Evolutionary conservation across 2,113 vertebrate genomes (phyloP).

Genomic region (Hypocryptadius cinnamomeus): DNA sequence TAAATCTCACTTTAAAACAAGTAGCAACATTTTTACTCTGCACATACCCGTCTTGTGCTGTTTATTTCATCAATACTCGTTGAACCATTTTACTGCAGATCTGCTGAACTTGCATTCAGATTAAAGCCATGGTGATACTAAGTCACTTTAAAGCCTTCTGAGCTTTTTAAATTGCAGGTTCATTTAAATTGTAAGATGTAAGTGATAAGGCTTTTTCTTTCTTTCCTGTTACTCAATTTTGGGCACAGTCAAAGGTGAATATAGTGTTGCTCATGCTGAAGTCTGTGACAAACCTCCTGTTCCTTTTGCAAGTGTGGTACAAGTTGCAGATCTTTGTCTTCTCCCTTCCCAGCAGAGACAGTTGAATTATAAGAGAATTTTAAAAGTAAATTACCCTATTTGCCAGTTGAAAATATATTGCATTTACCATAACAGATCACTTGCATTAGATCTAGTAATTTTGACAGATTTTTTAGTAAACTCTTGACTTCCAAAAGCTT

Average conservation of each 20-base stretch:
- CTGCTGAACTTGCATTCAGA: not conserved
- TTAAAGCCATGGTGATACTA: not conserved
- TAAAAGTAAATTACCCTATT: not conserved
- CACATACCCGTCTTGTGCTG: not conserved
- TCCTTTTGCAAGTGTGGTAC: not conserved
- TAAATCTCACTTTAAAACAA: constrained; percentile 38
- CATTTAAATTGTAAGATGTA: not conserved
- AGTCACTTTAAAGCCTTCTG: not conserved
- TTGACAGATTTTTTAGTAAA: not conserved
- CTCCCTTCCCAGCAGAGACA: not conserved
- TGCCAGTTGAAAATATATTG: not conserved
- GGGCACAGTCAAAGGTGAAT: not conserved
- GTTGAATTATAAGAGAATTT: not conserved
- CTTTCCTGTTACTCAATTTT: not conserved
- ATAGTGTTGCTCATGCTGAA: not conserved
- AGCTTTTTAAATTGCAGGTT: not conserved
- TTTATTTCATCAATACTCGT: not conserved
- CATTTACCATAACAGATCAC: not conserved
- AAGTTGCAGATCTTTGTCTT: not conserved
- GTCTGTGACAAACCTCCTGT: not conserved
- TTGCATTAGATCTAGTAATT: not conserved
- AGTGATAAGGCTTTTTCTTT: not conserved
- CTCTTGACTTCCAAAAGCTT: not conserved
- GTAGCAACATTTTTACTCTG: constrained; percentile 11
- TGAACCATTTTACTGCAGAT: not conserved